phyloP scores from a whole-genome alignment of 2,113 vertebrate species.

The Bungarus multicinctus region DNA sequence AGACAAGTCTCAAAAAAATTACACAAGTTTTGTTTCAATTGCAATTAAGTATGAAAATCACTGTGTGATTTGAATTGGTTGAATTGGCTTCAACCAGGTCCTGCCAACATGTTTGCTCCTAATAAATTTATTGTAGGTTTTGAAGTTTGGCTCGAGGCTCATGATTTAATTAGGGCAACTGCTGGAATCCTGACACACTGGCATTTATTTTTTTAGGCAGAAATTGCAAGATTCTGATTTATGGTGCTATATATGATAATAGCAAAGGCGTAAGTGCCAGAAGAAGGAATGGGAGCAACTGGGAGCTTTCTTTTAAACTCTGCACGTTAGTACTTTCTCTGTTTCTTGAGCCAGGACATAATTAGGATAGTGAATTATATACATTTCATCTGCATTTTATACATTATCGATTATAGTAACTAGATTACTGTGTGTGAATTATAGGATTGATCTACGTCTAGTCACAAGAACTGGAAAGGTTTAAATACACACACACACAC shows the following conservation, averaged over 20 bases:
- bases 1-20: neutral
- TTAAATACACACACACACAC: neutral
- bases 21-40: neutral
- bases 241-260: neutral
- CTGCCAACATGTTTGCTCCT: no score
- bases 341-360: neutral
- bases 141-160: no score
- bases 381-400: neutral
- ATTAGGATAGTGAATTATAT: neutral
- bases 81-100: no score
- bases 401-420: neutral
- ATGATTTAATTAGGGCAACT: no score
- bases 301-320: neutral
- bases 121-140: no score
- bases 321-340: neutral
- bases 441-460: neutral
- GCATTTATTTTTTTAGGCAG: neutral
- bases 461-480: constrained; percentile 24
- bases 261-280: neutral
- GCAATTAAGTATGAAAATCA: neutral
- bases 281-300: neutral
- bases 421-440: neutral
- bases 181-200: neutral
- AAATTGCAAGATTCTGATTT: neutral
- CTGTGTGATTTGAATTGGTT: no score